Conservation (phyloP, 2,888 invertebrate species). For the Xanthorhoe spadicearia region DNA sequence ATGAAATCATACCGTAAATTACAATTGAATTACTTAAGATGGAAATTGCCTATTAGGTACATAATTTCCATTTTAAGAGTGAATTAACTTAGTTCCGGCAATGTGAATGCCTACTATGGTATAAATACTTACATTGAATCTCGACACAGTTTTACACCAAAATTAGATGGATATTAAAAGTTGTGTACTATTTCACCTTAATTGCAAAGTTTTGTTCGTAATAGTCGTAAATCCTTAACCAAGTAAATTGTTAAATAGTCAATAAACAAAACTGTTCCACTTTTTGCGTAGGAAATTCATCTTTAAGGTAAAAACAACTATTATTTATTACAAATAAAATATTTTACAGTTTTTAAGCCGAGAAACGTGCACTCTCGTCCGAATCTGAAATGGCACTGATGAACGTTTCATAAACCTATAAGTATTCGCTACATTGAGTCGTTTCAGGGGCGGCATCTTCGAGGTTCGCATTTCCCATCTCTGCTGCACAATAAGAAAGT, state of each 20-base stretch:
- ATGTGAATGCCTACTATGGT: neutral
- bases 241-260: neutral
- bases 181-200: constrained; percentile 22
- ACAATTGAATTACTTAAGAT: neutral
- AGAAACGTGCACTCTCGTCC: constrained; percentile 58
- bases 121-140: constrained; percentile 32
- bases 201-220: constrained; percentile 21
- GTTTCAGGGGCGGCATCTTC: constrained; percentile 44
- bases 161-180: neutral
- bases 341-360: neutral
- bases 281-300: neutral
- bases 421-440: constrained; percentile 37
- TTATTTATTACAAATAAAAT: neutral
- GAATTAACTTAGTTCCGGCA: constrained; percentile 32
- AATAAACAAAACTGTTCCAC: neutral
- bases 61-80: constrained; percentile 29
- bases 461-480: constrained; percentile 52
- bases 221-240: neutral
- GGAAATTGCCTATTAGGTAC: constrained; percentile 10
- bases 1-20: neutral
- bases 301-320: neutral
- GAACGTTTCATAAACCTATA: constrained; percentile 46
- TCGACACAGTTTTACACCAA: neutral
- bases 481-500: constrained; percentile 38
- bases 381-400: constrained; percentile 70